Conservation (phyloP, 2,113 vertebrate genomes). For the Thinocorus orbignyianus region DNA sequence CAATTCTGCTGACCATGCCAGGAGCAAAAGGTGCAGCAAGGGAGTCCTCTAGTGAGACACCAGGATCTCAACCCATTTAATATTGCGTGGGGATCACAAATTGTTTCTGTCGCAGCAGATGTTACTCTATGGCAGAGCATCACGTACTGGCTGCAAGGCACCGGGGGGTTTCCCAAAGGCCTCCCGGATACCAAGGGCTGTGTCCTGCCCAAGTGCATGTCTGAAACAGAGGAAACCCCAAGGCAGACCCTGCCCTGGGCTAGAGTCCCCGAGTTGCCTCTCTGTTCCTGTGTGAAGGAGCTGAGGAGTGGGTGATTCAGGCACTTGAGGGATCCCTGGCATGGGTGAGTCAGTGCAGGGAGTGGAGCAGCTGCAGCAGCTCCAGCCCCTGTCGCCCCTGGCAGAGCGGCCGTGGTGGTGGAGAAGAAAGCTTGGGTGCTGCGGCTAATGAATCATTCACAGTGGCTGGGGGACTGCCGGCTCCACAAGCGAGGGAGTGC, state of each 20-base stretch:
- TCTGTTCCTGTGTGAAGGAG: neutral
- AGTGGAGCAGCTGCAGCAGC: neutral
- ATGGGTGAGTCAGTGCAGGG: neutral
- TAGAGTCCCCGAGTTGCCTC: neutral
- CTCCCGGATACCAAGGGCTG: fast-evolving
- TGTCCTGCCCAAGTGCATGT: fast-evolving
- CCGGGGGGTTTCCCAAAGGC: neutral
- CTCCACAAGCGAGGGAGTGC: fast-evolving
- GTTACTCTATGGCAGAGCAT: neutral
- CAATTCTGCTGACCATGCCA: fast-evolving
- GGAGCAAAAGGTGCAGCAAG: neutral
- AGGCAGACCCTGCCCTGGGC: neutral
- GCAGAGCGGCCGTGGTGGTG: fast-evolving
- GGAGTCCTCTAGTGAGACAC: neutral
- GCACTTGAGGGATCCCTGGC: fast-evolving
- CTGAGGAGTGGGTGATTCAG: neutral
- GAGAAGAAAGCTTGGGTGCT: neutral
- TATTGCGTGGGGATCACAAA: neutral
- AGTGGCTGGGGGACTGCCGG: neutral
- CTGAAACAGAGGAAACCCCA: neutral
- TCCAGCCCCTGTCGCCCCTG: neutral
- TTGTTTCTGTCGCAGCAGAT: fast-evolving
- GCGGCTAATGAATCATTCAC: neutral
- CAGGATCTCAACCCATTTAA: neutral
- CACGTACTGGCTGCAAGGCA: neutral